These are phyloP conservation scores for Ammodramus savannarum DNA, from an alignment of 2,113 vertebrate genomes.

Conservation along the genomic window DNA sequence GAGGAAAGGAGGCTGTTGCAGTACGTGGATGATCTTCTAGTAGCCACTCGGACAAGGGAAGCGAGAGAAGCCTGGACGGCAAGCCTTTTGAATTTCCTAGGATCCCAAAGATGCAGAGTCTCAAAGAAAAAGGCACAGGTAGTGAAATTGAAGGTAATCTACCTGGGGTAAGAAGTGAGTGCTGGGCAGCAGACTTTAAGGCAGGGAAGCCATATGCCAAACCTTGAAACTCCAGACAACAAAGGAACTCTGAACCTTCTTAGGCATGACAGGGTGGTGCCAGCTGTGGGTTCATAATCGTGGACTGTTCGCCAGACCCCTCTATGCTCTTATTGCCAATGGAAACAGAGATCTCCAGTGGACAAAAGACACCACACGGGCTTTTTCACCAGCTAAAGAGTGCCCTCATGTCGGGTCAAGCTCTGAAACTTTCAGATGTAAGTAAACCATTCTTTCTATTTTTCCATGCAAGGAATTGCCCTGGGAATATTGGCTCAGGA, in stretches of 20 bases:
- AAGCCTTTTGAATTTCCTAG: neutral
- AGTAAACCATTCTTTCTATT: neutral
- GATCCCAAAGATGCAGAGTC: neutral
- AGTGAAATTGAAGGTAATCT: neutral
- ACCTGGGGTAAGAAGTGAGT: neutral
- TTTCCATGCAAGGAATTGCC: neutral
- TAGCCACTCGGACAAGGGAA: neutral
- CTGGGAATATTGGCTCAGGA: neutral
- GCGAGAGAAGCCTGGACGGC: too few species aligned
- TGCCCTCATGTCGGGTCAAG: neutral
- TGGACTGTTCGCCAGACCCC: neutral
- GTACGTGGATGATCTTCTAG: neutral
- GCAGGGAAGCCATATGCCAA: neutral
- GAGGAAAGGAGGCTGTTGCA: neutral
- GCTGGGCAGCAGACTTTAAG: neutral
- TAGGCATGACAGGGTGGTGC: neutral
- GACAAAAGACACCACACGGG: neutral
- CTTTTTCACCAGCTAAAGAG: neutral
- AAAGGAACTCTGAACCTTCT: neutral
- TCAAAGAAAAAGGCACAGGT: neutral
- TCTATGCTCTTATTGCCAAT: neutral
- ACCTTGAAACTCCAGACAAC: neutral
- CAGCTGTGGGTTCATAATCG: neutral
- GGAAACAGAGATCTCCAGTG: neutral
- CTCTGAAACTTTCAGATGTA: neutral